phyloP scores from a whole-genome alignment of 2,888 invertebrate genomes.

The Stenodema calcarata region DNA sequence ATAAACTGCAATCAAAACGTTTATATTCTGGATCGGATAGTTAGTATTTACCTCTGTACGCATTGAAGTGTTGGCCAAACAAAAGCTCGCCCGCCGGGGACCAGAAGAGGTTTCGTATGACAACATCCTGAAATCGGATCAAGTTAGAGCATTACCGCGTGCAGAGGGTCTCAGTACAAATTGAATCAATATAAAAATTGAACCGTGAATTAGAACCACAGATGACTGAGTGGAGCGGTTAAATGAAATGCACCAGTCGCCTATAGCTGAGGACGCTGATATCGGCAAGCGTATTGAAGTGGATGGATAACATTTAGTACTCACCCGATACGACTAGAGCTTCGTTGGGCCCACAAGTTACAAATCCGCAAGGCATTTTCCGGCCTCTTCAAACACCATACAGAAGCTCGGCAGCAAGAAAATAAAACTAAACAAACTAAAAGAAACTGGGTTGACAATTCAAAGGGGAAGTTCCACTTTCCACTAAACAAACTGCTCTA shows the following conservation, averaged over 20 bases:
- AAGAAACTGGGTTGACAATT: not conserved
- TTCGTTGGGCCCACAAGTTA: slow-evolving; percentile 93
- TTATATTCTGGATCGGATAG: not conserved
- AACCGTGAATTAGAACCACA: too few relatives aligned
- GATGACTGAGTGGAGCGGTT: too few relatives aligned
- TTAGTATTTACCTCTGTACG: slow-evolving; percentile 73
- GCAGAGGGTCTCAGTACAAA: not conserved
- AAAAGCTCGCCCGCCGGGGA: slow-evolving; percentile 95
- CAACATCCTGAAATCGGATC: slow-evolving; percentile 87
- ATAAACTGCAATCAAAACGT: not conserved
- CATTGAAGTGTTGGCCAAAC: slow-evolving; percentile 93
- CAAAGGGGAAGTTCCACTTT: not conserved
- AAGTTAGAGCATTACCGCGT: not conserved
- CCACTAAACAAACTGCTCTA: not conserved
- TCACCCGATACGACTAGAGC: slow-evolving; percentile 92
- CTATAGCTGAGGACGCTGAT: not conserved
- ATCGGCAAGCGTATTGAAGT: not conserved
- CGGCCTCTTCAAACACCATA: slow-evolving; percentile 13
- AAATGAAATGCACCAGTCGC: not conserved
- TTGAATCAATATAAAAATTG: not conserved
- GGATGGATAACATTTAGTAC: not conserved
- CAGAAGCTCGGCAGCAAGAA: not conserved
- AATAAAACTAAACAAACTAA: not conserved
- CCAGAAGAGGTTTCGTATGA: slow-evolving; percentile 87
- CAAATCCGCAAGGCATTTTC: slow-evolving; percentile 83